phyloP scores from a whole-genome alignment of 2,797 vertebrate species.

The Apogon hyalosoma region DNA sequence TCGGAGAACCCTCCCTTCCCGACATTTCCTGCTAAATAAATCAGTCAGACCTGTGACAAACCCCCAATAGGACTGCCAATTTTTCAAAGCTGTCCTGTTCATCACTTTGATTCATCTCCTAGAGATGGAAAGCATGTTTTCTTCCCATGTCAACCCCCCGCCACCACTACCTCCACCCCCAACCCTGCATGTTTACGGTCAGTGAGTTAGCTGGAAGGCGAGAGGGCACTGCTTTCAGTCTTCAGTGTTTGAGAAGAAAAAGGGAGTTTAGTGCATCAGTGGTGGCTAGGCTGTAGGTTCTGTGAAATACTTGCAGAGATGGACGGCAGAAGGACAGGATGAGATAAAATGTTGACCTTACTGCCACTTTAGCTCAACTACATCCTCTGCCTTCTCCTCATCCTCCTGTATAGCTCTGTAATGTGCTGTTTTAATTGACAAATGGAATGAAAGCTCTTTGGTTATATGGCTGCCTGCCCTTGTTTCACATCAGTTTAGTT shows the following conservation, averaged over 20 bases:
- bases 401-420: slow-evolving; percentile 47
- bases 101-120: slow-evolving; percentile 74
- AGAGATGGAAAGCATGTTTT: slow-evolving; percentile 57
- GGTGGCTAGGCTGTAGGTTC: slow-evolving; percentile 23
- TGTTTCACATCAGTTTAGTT: slow-evolving; percentile 64
- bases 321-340: slow-evolving; percentile 58
- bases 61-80: slow-evolving; percentile 63
- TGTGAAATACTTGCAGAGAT: slow-evolving; percentile 35
- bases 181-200: slow-evolving; percentile 27
- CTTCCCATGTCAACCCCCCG: slow-evolving; percentile 24
- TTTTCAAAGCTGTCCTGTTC: slow-evolving; percentile 61
- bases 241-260: slow-evolving; percentile 43
- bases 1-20: slow-evolving; percentile 25
- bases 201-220: slow-evolving; percentile 41
- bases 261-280: slow-evolving; percentile 28
- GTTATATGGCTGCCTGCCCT: slow-evolving; percentile 58
- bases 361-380: slow-evolving; percentile 46
- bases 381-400: slow-evolving; percentile 43
- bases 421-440: slow-evolving; percentile 76
- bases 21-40: slow-evolving; percentile 63
- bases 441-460: slow-evolving; percentile 39
- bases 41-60: slow-evolving; percentile 74
- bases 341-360: slow-evolving; percentile 57
- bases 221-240: slow-evolving; percentile 31
- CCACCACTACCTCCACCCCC: background rate